phyloP scores from a whole-genome alignment of 2,113 vertebrate genomes.

The Oryzias melastigma region DNA sequence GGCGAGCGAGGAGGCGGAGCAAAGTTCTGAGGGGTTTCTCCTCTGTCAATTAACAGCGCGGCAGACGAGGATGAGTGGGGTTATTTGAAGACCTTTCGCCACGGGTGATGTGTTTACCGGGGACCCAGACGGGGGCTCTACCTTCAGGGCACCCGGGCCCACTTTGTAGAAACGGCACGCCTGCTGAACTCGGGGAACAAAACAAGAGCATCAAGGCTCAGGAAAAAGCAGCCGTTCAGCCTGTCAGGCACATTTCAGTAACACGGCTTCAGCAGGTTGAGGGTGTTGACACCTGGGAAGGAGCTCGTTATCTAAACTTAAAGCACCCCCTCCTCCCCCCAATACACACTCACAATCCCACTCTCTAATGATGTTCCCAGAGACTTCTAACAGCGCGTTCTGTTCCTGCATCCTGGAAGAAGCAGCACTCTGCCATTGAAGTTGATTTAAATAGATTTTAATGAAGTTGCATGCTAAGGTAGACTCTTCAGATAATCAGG shows the following conservation, averaged over 20 bases:
- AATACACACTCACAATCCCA: conserved; percentile 32
- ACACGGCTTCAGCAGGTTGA: conserved; percentile 66
- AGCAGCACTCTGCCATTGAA: conserved; percentile 74
- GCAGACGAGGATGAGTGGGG: conserved; percentile 27
- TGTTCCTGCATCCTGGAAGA: conserved; percentile 66
- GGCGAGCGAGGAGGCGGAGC: conserved; percentile 53
- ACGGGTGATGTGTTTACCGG: conserved; percentile 60
- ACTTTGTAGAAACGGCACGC: conserved; percentile 66
- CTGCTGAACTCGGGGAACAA: conserved; percentile 61
- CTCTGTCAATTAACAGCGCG: conserved; percentile 50
- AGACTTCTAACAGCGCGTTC: conserved; percentile 51
- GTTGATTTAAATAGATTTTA: conserved; percentile 85
- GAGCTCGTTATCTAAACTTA: conserved; percentile 78
- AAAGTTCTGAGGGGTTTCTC: conserved; percentile 55
- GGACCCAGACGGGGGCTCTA: conserved; percentile 56
- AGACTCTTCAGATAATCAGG: conserved; percentile 75
- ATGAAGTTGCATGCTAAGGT: conserved; percentile 78
- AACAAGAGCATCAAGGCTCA: conserved; percentile 65
- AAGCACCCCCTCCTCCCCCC: conserved; percentile 52
- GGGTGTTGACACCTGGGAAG: conserved; percentile 76
- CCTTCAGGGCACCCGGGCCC: conserved; percentile 58
- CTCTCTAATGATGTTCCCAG: conserved; percentile 78
- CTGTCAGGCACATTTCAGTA: conserved; percentile 71
- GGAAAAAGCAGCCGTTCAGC: conserved; percentile 55
- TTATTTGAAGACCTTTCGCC: conserved; percentile 54